Evolutionary conservation across 1,140 invertebrate species (phyloP).

Genomic region (Melipona quadrifasciata): DNA sequence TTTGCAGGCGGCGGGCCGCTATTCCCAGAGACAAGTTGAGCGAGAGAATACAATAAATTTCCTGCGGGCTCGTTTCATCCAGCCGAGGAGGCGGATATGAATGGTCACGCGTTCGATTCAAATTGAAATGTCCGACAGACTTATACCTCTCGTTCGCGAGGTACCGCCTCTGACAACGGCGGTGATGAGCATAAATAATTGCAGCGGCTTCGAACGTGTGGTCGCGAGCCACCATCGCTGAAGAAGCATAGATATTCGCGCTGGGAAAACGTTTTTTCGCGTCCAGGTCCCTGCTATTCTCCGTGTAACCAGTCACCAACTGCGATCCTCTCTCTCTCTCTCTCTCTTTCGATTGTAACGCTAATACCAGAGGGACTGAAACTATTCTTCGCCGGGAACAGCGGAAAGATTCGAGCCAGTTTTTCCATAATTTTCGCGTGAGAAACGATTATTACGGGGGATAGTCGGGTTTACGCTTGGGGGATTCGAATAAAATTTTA

Average conservation of each 20-base stretch:
- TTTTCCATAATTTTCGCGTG: background rate
- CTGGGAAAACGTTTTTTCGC: background rate
- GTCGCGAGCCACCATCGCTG: background rate
- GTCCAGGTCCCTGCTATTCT: background rate
- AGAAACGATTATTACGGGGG: too few relatives aligned
- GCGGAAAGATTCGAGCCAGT: background rate
- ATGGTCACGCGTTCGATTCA: constrained; percentile 17
- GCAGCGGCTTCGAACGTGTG: background rate
- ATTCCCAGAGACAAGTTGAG: constrained; percentile 15
- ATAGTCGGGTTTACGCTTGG: too few relatives aligned
- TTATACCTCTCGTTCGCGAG: background rate
- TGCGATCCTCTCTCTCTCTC: background rate
- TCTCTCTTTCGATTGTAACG: background rate
- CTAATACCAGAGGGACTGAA: background rate
- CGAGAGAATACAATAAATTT: constrained; percentile 38
- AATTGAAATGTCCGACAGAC: constrained; percentile 27
- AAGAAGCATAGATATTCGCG: too few relatives aligned
- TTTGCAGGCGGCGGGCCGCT: background rate
- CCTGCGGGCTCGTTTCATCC: background rate
- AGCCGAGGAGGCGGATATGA: background rate
- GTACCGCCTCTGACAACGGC: background rate
- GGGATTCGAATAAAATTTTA: too few relatives aligned
- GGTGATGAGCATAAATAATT: constrained; percentile 24
- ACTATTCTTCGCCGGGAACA: background rate
- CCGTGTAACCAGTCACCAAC: background rate